A percentile compares a stretch with the other conserved stretches of the same genome.
Evolutionary conservation across 2,888 invertebrate species (phyloP).

Genomic region (Eupithecia pulchellata): DNA sequence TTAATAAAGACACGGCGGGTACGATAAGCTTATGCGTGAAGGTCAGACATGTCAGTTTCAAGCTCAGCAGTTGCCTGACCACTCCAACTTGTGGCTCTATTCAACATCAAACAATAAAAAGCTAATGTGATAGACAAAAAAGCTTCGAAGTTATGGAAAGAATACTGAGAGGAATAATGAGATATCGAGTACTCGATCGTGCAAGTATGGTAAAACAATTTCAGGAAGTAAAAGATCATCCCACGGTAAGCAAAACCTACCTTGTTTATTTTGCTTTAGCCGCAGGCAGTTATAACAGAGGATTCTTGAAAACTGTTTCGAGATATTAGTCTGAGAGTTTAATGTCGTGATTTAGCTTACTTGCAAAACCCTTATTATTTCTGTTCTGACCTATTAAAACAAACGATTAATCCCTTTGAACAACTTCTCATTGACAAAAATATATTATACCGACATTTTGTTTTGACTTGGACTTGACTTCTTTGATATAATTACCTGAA

Average conservation of each 20-base stretch:
- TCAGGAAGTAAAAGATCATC: conserved; percentile 94
- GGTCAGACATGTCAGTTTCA: conserved; percentile 77
- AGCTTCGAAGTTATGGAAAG: conserved; percentile 88
- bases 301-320: not conserved
- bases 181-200: conserved; percentile 92
- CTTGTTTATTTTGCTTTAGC: conserved; percentile 24
- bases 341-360: not conserved
- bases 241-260: conserved; percentile 87
- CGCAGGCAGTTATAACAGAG: not conserved
- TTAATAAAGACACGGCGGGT: conserved; percentile 46
- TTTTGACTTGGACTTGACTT: not conserved
- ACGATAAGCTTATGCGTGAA: conserved; percentile 76
- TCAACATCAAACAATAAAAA: conserved; percentile 27
- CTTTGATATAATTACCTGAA: no score
- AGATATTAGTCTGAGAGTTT: not conserved
- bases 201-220: conserved; percentile 97
- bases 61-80: conserved; percentile 42
- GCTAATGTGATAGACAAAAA: conserved; percentile 38
- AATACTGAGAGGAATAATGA: conserved; percentile 95
- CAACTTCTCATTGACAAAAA: not conserved
- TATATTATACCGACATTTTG: not conserved
- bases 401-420: no score
- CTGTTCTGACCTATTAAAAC: not conserved
- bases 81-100: conserved; percentile 28
- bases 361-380: not conserved